A percentile compares a stretch with the other conserved stretches of the same genome.
Conservation (phyloP, 1,140 invertebrate genomes). For the Sycophaga agraensis region DNA sequence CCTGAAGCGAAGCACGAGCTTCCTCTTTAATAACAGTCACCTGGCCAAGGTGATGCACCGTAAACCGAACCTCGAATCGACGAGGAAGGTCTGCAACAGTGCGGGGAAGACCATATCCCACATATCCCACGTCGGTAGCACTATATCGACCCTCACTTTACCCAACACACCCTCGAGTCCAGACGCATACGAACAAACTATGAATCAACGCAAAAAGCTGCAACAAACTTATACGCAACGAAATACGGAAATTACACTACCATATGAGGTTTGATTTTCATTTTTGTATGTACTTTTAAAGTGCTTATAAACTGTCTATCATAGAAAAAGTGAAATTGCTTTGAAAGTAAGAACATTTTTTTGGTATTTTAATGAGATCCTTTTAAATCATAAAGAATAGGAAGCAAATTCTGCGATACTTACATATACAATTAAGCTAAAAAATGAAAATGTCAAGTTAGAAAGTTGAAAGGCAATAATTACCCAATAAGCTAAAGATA, state of each 20-base stretch:
- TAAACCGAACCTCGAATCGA: conserved; percentile 36
- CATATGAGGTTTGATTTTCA: conserved; percentile 20
- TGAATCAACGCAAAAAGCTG: not conserved
- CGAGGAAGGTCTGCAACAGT: conserved; percentile 24
- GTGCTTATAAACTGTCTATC: not conserved
- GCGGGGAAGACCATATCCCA: conserved; percentile 5
- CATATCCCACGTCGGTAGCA: conserved; percentile 11
- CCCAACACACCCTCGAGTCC: conserved; percentile 14
- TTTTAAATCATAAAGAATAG: too few species aligned
- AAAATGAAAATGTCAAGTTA: too few species aligned
- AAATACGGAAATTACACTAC: conserved; percentile 12
- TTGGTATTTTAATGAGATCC: too few species aligned
- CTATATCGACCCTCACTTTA: conserved; percentile 29
- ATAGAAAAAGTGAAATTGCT: not conserved
- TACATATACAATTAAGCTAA: too few species aligned
- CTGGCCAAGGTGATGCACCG: not conserved
- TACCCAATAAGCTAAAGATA: too few species aligned
- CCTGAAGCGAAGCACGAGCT: conserved; percentile 10
- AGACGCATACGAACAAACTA: not conserved
- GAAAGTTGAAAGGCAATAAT: too few species aligned
- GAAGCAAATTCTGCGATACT: too few species aligned
- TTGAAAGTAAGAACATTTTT: too few species aligned
- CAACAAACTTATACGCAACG: not conserved
- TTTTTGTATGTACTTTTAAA: not conserved
- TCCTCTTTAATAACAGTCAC: not conserved